Conservation (phyloP, 2,888 invertebrate species). For the Neuroscelio doddi region DNA sequence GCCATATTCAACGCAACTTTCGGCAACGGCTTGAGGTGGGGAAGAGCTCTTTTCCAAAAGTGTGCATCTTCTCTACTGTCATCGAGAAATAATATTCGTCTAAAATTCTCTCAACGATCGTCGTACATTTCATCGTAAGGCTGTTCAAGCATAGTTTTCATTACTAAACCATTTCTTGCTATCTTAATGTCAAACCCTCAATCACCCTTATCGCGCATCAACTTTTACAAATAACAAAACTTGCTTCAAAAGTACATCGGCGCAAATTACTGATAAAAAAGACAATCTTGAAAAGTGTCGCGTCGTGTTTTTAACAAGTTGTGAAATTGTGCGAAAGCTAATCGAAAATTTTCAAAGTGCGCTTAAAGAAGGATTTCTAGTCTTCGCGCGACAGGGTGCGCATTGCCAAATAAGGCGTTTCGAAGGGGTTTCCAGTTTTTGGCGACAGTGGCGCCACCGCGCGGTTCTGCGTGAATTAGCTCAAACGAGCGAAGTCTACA, state of each 20-base stretch:
- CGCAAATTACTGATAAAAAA: neutral
- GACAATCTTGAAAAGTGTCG: neutral
- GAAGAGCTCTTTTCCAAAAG: slow-evolving; percentile 61
- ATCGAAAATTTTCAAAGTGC: no score
- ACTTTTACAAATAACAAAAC: neutral
- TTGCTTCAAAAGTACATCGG: no score
- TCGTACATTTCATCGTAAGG: slow-evolving; percentile 28
- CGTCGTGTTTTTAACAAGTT: neutral
- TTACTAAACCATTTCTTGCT: slow-evolving; percentile 5
- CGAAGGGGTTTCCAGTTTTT: slow-evolving; percentile 75
- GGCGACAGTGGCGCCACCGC: slow-evolving; percentile 53
- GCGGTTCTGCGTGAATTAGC: slow-evolving; percentile 26
- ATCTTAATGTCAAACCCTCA: no score
- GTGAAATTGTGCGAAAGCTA: neutral
- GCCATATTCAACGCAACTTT: slow-evolving; percentile 8
- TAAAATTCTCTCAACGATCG: slow-evolving; percentile 30
- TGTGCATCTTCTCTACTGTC: slow-evolving; percentile 56
- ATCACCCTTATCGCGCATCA: neutral
- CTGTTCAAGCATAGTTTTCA: slow-evolving; percentile 11
- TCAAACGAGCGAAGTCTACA: no score
- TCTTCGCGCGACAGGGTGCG: slow-evolving; percentile 65
- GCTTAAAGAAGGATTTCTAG: slow-evolving; percentile 4
- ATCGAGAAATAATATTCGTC: slow-evolving; percentile 46
- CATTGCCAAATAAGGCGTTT: slow-evolving; percentile 82
- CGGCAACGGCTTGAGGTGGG: slow-evolving; percentile 38